Conservation (phyloP, 2,888 invertebrate species). For the Morpho achilles region DNA sequence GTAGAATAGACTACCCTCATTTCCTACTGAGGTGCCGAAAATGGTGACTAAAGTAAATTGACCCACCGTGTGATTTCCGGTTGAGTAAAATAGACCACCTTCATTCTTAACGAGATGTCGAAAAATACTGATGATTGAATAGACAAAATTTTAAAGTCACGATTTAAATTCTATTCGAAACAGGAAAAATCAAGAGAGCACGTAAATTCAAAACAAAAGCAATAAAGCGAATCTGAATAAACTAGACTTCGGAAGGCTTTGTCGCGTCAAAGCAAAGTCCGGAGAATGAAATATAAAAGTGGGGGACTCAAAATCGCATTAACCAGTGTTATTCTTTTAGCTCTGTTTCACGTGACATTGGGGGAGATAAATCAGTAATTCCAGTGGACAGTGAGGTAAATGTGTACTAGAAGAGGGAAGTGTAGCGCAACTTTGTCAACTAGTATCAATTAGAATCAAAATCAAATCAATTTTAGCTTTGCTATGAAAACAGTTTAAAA, state of each 20-base stretch:
- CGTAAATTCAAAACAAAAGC: conserved; percentile 8
- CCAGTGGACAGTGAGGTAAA: conserved; percentile 2
- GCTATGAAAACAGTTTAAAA: too few relatives aligned
- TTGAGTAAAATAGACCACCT: too few relatives aligned
- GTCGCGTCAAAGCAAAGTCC: conserved; percentile 8
- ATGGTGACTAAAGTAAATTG: too few relatives aligned
- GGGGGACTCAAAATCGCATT: conserved; percentile 13
- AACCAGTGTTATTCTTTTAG: conserved; percentile 12
- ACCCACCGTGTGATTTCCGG: too few relatives aligned
- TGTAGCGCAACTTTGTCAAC: too few relatives aligned
- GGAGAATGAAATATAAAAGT: conserved; percentile 7
- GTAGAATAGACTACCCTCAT: too few relatives aligned
- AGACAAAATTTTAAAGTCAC: not conserved
- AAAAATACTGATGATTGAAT: too few relatives aligned
- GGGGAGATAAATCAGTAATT: conserved; percentile 13
- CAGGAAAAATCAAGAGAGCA: conserved; percentile 1
- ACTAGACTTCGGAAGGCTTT: conserved; percentile 9
- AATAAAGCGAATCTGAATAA: conserved; percentile 9
- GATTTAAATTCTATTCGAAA: not conserved
- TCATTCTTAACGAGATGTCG: too few relatives aligned
- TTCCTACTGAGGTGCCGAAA: too few relatives aligned
- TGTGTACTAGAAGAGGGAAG: conserved; percentile 5
- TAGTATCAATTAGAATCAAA: too few relatives aligned
- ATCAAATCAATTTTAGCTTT: too few relatives aligned
- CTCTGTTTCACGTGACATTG: conserved; percentile 14